Evolutionary conservation across 2,888 invertebrate genomes (phyloP).

Genomic region (Thereva unica): DNA sequence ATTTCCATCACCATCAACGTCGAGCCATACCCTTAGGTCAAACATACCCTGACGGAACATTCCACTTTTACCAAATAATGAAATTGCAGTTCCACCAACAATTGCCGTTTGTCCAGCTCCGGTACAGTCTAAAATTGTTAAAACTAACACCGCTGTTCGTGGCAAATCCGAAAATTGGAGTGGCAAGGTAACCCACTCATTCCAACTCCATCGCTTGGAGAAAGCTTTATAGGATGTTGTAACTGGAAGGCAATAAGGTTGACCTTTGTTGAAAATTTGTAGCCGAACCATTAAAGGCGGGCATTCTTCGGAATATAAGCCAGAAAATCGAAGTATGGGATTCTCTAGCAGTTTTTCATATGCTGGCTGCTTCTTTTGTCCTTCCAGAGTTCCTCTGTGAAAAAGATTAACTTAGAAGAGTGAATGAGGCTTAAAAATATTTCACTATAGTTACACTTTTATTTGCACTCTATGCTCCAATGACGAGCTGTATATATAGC

Average conservation of each 20-base stretch:
- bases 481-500: slow-evolving; percentile 90
- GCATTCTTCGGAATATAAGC: slow-evolving; percentile 80
- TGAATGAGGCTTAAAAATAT: neutral
- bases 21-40: slow-evolving; percentile 90
- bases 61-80: slow-evolving; percentile 93
- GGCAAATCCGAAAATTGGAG: slow-evolving; percentile 90
- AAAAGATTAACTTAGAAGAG: slow-evolving; percentile 23
- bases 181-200: slow-evolving; percentile 93
- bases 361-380: slow-evolving; percentile 81
- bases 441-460: slow-evolving; percentile 75
- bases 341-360: slow-evolving; percentile 86
- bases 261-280: slow-evolving; percentile 80
- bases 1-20: slow-evolving; percentile 77
- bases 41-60: slow-evolving; percentile 77
- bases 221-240: slow-evolving; percentile 92
- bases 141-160: slow-evolving; percentile 79
- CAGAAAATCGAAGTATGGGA: slow-evolving; percentile 89
- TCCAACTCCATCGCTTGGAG: slow-evolving; percentile 95
- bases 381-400: slow-evolving; percentile 88
- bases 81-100: slow-evolving; percentile 91
- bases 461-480: slow-evolving; percentile 84
- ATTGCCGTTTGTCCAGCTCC: slow-evolving; percentile 82
- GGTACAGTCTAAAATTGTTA: slow-evolving; percentile 90
- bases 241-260: slow-evolving; percentile 82
- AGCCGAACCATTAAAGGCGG: slow-evolving; percentile 88